Evolutionary conservation across 2,113 vertebrate species (phyloP).

Genomic region (Neofelis nebulosa): DNA sequence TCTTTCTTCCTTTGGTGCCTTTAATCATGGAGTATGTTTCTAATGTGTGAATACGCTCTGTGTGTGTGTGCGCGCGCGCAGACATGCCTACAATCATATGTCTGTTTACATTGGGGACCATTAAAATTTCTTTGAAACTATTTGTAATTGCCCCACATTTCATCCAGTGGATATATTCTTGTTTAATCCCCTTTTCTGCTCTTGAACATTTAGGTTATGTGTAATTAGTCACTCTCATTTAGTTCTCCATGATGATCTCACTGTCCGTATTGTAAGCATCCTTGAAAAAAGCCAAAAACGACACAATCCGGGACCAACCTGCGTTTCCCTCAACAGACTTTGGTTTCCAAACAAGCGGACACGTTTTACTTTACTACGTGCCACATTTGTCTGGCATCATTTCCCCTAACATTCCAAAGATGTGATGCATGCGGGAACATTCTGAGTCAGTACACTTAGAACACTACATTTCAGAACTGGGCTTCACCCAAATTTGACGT

Average conservation of each 20-base stretch:
- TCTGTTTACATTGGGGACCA: background rate
- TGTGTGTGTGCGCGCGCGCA: accelerated
- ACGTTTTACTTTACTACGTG: background rate
- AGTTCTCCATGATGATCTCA: background rate
- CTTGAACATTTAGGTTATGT: background rate
- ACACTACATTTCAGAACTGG: background rate
- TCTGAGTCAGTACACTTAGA: background rate
- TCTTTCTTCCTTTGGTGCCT: background rate
- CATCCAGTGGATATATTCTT: background rate
- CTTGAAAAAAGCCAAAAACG: background rate
- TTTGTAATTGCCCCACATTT: background rate
- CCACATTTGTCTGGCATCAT: background rate
- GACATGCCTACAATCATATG: background rate
- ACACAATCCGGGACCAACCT: background rate
- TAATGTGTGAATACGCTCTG: background rate
- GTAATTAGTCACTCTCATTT: background rate
- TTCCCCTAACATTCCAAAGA: background rate
- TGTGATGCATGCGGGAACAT: background rate
- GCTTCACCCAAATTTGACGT: background rate
- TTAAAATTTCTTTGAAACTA: background rate
- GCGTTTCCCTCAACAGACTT: background rate
- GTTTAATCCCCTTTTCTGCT: background rate
- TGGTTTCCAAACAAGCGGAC: background rate
- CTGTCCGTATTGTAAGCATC: background rate
- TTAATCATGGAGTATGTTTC: background rate